Conservation (phyloP, 30 jellyfish, hydroid and myxozoan genomes). For the Cassiopea andromeda region DNA sequence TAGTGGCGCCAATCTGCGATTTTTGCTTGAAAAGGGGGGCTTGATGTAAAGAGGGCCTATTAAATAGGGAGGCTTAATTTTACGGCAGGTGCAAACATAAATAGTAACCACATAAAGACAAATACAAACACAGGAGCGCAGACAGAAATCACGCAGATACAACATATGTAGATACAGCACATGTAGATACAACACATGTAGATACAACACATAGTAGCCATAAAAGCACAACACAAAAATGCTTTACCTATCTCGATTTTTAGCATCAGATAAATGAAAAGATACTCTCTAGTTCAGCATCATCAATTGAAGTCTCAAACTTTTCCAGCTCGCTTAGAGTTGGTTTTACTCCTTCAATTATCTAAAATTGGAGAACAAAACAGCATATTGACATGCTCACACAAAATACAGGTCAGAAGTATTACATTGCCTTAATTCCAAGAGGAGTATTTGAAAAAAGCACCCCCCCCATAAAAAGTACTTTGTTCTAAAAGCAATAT, state of each 20-base stretch:
- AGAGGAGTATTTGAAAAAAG: no score
- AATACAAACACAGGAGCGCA: no score
- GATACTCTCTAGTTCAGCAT: constrained; percentile 95
- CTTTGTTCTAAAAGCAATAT: no score
- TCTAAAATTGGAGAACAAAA: constrained; percentile 14
- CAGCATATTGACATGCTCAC: no score
- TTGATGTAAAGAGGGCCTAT: no score
- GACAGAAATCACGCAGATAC: neutral
- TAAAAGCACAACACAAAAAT: neutral
- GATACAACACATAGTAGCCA: neutral
- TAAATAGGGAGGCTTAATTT: neutral
- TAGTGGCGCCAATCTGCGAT: no score
- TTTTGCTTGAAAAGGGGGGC: no score
- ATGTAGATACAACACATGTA: neutral
- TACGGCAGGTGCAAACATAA: neutral
- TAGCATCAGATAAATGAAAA: neutral
- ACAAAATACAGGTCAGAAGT: no score
- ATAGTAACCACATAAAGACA: neutral
- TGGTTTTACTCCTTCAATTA: constrained; percentile 96
- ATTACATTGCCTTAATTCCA: no score
- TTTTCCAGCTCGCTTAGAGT: constrained; percentile 89
- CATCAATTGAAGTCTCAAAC: constrained; percentile 90
- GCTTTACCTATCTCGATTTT: neutral
- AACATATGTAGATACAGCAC: neutral
- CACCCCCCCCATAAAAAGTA: no score